Evolutionary conservation across 2,797 vertebrate genomes (phyloP).

Genomic region (Tauraco hartlaubi): DNA sequence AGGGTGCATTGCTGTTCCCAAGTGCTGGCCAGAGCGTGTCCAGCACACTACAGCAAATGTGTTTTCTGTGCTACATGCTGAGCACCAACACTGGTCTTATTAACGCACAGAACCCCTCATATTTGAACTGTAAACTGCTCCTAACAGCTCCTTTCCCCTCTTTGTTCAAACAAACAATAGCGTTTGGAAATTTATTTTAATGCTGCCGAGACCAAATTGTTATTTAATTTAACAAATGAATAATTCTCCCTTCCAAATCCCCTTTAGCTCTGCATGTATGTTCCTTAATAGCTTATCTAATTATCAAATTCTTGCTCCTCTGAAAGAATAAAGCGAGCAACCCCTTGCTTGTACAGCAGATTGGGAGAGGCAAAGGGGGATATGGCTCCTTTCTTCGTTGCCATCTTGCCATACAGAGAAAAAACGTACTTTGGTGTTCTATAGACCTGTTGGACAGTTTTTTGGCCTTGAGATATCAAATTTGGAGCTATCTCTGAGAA

Average conservation of each 20-base stretch:
- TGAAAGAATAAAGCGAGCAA: background rate
- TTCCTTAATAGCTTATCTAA: slow-evolving; percentile 27
- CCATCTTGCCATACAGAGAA: background rate
- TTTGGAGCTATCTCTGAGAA: background rate
- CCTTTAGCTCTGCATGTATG: background rate
- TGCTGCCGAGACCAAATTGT: background rate
- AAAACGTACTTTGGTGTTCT: background rate
- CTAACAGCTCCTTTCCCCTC: background rate
- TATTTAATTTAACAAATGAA: slow-evolving; percentile 51
- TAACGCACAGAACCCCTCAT: background rate
- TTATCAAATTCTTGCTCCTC: slow-evolving; percentile 1
- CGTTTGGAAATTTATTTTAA: slow-evolving; percentile 46
- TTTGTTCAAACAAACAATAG: slow-evolving; percentile 19
- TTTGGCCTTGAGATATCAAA: background rate
- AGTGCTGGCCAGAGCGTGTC: background rate
- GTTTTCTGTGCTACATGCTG: background rate
- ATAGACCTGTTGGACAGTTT: background rate
- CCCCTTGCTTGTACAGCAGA: background rate
- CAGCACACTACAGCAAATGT: background rate
- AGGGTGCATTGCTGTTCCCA: background rate
- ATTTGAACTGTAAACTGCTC: slow-evolving; percentile 30
- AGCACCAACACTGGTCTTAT: background rate
- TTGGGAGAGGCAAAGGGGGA: background rate
- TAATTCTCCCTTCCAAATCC: slow-evolving; percentile 14
- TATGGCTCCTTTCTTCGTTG: background rate